Evolutionary conservation across 1,140 invertebrate species (phyloP).

Genomic region (Ceratina calcarata): DNA sequence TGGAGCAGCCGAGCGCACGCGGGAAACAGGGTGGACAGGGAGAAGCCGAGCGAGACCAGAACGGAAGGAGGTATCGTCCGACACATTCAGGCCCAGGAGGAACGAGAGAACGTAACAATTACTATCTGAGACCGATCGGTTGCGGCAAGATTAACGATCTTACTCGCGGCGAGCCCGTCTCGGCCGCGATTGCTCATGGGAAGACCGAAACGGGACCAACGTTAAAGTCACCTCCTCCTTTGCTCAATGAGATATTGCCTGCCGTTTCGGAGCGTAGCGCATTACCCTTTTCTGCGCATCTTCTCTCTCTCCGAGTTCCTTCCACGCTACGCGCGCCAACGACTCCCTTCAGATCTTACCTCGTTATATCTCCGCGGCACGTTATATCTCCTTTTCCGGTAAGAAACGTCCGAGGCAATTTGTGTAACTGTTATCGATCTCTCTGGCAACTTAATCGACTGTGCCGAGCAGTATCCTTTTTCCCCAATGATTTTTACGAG

Average conservation of each 20-base stretch:
- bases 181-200: constrained; percentile 74
- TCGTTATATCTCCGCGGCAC: background rate
- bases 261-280: constrained; percentile 42
- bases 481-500: too few relatives aligned
- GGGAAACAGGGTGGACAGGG: constrained; percentile 46
- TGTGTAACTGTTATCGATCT: background rate
- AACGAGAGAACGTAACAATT: constrained; percentile 81
- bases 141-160: constrained; percentile 80
- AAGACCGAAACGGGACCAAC: constrained; percentile 73
- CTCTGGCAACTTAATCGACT: background rate
- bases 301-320: constrained; percentile 48
- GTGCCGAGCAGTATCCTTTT: background rate
- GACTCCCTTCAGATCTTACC: background rate
- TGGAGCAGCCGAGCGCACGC: constrained; percentile 12
- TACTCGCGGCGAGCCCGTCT: constrained; percentile 74
- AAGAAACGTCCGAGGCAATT: background rate
- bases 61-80: constrained; percentile 45
- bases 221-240: constrained; percentile 80
- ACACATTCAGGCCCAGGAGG: constrained; percentile 70
- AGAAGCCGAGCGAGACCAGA: background rate
- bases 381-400: background rate
- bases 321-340: constrained; percentile 13
- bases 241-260: constrained; percentile 75
- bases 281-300: constrained; percentile 50
- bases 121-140: constrained; percentile 80